These are phyloP conservation scores for Aleiodes sp. DNA, from an alignment of 1,140 invertebrate genomes.

Conservation along the genomic window DNA sequence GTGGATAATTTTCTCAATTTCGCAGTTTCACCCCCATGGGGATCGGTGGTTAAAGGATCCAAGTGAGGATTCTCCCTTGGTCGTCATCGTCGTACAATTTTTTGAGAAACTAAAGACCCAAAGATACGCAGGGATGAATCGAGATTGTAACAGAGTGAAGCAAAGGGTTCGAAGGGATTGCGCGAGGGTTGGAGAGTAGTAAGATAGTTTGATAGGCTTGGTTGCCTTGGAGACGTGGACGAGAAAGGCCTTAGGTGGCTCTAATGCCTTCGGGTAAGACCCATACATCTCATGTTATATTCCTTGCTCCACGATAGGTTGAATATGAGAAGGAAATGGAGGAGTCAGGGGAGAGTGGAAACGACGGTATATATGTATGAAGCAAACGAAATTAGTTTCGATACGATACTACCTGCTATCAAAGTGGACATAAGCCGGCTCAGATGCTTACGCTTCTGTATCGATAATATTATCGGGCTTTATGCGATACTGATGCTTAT, in stretches of 20 bases:
- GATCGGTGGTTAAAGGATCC: conserved; percentile 64
- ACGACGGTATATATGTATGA: not conserved
- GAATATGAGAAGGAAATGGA: not conserved
- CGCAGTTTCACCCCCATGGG: conserved; percentile 59
- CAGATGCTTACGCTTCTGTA: conserved; percentile 32
- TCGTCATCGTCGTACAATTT: conserved; percentile 37
- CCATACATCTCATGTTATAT: conserved; percentile 19
- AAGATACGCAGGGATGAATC: no score
- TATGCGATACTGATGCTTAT: not conserved
- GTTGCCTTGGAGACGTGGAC: conserved; percentile 61
- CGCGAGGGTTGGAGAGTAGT: conserved; percentile 53
- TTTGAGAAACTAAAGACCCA: no score
- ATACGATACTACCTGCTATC: conserved; percentile 29
- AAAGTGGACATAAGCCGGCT: conserved; percentile 15
- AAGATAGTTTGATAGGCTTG: conserved; percentile 67
- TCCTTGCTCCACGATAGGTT: not conserved
- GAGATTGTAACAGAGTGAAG: no score
- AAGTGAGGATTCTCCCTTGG: conserved; percentile 63
- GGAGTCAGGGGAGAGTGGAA: not conserved
- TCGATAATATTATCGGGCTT: conserved; percentile 19
- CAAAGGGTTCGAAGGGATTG: conserved; percentile 39
- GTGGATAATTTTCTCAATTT: conserved; percentile 67
- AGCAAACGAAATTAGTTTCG: conserved; percentile 30
- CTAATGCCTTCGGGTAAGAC: conserved; percentile 58
- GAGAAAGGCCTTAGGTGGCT: conserved; percentile 49